These are phyloP conservation scores for Hydropsyche betteni DNA, from an alignment of 2,888 invertebrate genomes.

Conservation along the genomic window DNA sequence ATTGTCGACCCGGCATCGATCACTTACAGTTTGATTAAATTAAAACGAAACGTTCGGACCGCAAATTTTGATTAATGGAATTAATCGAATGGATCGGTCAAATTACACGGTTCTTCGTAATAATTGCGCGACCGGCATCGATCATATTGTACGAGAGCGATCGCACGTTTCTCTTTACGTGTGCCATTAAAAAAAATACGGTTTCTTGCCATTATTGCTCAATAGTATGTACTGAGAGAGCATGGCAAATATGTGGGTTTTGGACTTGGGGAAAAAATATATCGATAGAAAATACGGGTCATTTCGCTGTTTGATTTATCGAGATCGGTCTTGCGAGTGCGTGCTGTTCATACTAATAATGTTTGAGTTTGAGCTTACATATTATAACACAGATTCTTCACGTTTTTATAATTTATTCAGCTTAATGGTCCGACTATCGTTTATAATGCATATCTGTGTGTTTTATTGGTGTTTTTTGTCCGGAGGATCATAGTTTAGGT, in stretches of 20 bases:
- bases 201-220: background rate
- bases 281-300: slow-evolving; percentile 7
- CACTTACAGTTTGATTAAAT: slow-evolving; percentile 19
- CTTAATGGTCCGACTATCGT: no score
- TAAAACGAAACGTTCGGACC: background rate
- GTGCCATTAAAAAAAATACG: no score
- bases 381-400: no score
- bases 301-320: slow-evolving; percentile 2
- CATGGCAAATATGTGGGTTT: slow-evolving; percentile 11
- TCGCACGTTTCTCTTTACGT: slow-evolving; percentile 18
- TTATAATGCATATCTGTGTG: no score
- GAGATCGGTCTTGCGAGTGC: background rate
- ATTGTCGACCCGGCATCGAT: slow-evolving; percentile 15
- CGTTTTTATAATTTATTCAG: no score
- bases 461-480: no score
- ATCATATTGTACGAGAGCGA: no score
- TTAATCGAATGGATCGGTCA: slow-evolving; percentile 12
- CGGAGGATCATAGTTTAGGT: no score
- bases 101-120: slow-evolving; percentile 2
- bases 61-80: slow-evolving; percentile 21
- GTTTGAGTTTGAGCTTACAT: no score
- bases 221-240: background rate
- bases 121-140: slow-evolving; percentile 8
- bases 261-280: slow-evolving; percentile 12
- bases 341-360: no score